Percentiles rank a stretch among this genome's conserved stretches.
Evolutionary conservation across 1,140 invertebrate genomes (phyloP).

Genomic region (Sycobia sp.): DNA sequence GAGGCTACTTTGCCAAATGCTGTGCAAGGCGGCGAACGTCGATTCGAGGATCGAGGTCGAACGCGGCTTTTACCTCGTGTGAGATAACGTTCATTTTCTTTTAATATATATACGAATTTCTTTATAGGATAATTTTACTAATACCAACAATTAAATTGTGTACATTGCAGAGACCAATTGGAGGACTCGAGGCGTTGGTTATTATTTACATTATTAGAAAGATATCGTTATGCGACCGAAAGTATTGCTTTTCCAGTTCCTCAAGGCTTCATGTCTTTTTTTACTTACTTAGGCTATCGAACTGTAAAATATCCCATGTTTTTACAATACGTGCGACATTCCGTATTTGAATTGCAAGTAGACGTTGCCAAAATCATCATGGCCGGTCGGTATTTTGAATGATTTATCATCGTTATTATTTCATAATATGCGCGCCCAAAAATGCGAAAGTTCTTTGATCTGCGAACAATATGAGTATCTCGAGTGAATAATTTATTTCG

Average conservation of each 20-base stretch:
- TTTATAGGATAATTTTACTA: too few species aligned
- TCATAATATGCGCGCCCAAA: too few species aligned
- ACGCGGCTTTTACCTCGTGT: constrained; percentile 80
- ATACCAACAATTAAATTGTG: too few species aligned
- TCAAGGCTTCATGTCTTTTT: constrained; percentile 84
- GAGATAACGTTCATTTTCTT: constrained; percentile 49
- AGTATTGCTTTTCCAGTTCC: constrained; percentile 82
- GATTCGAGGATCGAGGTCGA: constrained; percentile 70
- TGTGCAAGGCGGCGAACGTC: constrained; percentile 71
- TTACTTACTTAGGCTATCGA: constrained; percentile 81
- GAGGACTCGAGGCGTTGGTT: constrained; percentile 69
- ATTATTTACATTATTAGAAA: constrained; percentile 75
- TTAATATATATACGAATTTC: too few species aligned
- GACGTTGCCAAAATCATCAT: constrained; percentile 85
- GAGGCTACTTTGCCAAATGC: constrained; percentile 74
- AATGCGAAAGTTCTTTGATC: too few species aligned
- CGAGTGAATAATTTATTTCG: too few species aligned
- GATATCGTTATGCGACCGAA: constrained; percentile 78
- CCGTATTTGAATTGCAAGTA: constrained; percentile 83
- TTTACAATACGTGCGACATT: constrained; percentile 77
- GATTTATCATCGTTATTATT: too few species aligned
- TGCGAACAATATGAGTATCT: too few species aligned
- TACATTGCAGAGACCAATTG: constrained; percentile 75
- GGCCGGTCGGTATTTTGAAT: constrained; percentile 64
- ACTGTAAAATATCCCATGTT: constrained; percentile 77